Evolutionary conservation across 2,797 vertebrate genomes (phyloP).

Genomic region (Hypotaenidia philippensis): DNA sequence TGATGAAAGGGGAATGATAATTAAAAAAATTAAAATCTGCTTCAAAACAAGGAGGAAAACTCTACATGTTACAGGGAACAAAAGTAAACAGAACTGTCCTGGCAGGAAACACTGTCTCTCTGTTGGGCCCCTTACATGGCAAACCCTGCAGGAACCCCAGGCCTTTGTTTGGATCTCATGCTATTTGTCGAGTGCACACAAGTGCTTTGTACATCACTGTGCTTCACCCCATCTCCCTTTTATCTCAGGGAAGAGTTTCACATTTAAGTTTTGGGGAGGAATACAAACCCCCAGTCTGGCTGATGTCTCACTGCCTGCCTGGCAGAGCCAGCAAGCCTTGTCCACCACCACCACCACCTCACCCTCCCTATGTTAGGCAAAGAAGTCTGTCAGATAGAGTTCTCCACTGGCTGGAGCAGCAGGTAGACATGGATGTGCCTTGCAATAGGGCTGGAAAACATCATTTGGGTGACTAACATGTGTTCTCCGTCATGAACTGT

Average conservation of each 20-base stretch:
- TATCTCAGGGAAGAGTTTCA: background rate
- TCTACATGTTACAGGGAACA: background rate
- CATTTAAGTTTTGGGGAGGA: fast-evolving
- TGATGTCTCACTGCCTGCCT: background rate
- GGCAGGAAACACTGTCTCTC: background rate
- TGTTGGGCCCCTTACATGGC: background rate
- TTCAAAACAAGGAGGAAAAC: background rate
- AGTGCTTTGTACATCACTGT: background rate
- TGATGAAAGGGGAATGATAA: constrained; percentile 1
- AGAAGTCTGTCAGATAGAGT: background rate
- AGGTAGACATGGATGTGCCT: background rate
- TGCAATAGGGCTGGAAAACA: background rate
- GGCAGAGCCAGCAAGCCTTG: background rate
- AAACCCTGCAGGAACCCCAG: background rate
- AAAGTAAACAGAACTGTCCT: constrained; percentile 11
- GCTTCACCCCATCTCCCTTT: background rate
- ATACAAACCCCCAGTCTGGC: background rate
- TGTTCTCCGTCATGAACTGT: fast-evolving
- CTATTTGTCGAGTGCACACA: background rate
- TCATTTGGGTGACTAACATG: background rate
- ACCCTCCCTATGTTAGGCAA: background rate
- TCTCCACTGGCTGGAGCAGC: background rate
- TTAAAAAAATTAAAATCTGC: background rate
- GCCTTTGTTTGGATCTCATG: background rate
- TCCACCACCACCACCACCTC: background rate